Evolutionary conservation across 2,113 vertebrate species (phyloP).

Genomic region (Cyanoramphus novaezelandiae): DNA sequence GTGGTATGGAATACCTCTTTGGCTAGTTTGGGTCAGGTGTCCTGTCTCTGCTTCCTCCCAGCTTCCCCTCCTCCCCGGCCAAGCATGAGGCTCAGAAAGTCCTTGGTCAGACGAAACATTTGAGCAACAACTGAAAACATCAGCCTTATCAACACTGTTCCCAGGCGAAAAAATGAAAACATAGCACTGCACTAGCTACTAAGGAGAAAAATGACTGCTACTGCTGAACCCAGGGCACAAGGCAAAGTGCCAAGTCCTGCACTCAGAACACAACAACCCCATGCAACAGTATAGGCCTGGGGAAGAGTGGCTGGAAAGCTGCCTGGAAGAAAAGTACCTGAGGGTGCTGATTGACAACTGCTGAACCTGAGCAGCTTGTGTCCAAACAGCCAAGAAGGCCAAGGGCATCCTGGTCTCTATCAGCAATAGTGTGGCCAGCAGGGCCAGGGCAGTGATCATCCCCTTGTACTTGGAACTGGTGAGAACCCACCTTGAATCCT

Average conservation of each 20-base stretch:
- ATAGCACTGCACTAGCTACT: too few species aligned
- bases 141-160: too few species aligned
- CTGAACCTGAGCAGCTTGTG: neutral
- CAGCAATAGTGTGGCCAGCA: neutral
- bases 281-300: neutral
- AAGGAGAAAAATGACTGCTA: too few species aligned
- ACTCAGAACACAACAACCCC: neutral
- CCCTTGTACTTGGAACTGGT: neutral
- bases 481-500: neutral
- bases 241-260: neutral
- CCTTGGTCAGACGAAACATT: too few species aligned
- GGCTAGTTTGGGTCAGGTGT: too few species aligned
- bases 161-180: too few species aligned
- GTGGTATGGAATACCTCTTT: too few species aligned
- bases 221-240: neutral
- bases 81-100: too few species aligned
- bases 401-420: neutral
- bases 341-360: neutral
- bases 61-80: too few species aligned
- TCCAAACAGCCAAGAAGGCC: neutral
- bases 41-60: too few species aligned
- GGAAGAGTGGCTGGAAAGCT: neutral
- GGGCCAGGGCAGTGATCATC: neutral
- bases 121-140: too few species aligned
- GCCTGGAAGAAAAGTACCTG: neutral